Base-by-base conservation (phyloP, 2,113 vertebrate species). In the Onychostoma macrolepis region DNA sequence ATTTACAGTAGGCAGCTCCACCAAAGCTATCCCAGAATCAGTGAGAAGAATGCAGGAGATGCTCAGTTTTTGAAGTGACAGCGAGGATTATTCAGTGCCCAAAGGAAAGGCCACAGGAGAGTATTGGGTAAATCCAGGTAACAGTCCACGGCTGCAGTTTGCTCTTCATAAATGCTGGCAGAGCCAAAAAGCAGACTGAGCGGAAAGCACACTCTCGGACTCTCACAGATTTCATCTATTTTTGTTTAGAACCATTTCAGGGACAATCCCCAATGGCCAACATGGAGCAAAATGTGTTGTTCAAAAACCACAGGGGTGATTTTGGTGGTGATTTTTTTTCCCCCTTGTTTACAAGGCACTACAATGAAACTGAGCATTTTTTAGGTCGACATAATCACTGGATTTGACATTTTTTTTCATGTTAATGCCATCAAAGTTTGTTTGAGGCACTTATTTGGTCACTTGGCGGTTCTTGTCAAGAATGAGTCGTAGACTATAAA, bases 51-150 rank as follows among this genome's bases (percentile, higher is more conserved):
- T 61, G 53, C 82, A 15, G 50, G n/a, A 86, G 76, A 76, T 84
- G 78, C 79, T 71, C 17, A n/a, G n/a, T 88, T 80, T 91, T 87
- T 91, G 85, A 89, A 91, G 87, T 85, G 86, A 86, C 88, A 85
- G 56, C 33, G 28, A 61, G 61, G 87, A 91, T 89, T 90, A 89
- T 72, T 43, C 84, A 72, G 38, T 53, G 61, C 48, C 63, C 48
- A 63, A 65, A 87, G 53, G 69, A 33, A 67, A 30, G 65, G 33
- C 56, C 83, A 67, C 9, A 24, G 33, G 85, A 85, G 90, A 90
- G 89, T 89, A 90, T 88, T 88, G 65, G 76, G 79, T 90, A 71
- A 90, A 88, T 91, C 87, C 83, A 45, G 48, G 87, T 86, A 85
- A 80, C 19, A 15, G 41, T 83, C 79, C 88, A 43, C 7, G 4